Evolutionary conservation across 1,140 invertebrate species (phyloP).

Genomic region (Leptinotarsa lineolata): DNA sequence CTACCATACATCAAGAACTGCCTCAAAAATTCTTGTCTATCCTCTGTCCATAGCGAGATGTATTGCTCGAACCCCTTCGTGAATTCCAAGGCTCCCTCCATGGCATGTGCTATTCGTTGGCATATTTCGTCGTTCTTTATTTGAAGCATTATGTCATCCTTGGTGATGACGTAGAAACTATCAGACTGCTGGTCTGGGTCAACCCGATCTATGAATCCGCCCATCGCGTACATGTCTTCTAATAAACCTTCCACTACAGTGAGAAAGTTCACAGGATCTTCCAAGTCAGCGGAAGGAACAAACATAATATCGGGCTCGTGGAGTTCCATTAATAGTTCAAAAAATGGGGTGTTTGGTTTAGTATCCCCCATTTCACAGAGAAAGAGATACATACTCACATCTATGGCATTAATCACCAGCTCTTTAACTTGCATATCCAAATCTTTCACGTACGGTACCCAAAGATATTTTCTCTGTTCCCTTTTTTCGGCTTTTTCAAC

Average conservation of each 20-base stretch:
- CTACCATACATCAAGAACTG: constrained; percentile 88
- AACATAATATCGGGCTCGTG: constrained; percentile 67
- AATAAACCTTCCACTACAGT: constrained; percentile 37
- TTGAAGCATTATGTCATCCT: constrained; percentile 64
- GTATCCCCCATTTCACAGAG: constrained; percentile 55
- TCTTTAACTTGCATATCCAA: constrained; percentile 68
- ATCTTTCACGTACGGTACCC: constrained; percentile 68
- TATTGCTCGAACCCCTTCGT: constrained; percentile 77
- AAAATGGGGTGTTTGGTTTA: constrained; percentile 57
- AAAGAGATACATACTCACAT: constrained; percentile 53
- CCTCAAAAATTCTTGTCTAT: constrained; percentile 70
- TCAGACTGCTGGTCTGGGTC: constrained; percentile 31
- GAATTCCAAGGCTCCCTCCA: constrained; percentile 67
- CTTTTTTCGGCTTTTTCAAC: constrained; percentile 42
- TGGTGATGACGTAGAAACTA: constrained; percentile 48
- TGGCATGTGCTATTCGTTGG: constrained; percentile 30
- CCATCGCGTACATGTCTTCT: constrained; percentile 47
- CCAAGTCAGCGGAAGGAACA: constrained; percentile 65
- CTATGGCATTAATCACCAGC: constrained; percentile 61
- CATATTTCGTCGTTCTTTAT: constrained; percentile 58
- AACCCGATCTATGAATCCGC: constrained; percentile 43
- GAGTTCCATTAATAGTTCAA: constrained; percentile 69
- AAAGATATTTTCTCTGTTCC: constrained; percentile 50
- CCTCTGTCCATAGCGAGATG: constrained; percentile 88
- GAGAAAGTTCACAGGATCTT: constrained; percentile 62